Percentiles rank a stretch among this genome's conserved stretches.
These are phyloP conservation scores for Yoshiicerus persimilis DNA, from an alignment of 1,140 invertebrate genomes.

Conservation along the genomic window DNA sequence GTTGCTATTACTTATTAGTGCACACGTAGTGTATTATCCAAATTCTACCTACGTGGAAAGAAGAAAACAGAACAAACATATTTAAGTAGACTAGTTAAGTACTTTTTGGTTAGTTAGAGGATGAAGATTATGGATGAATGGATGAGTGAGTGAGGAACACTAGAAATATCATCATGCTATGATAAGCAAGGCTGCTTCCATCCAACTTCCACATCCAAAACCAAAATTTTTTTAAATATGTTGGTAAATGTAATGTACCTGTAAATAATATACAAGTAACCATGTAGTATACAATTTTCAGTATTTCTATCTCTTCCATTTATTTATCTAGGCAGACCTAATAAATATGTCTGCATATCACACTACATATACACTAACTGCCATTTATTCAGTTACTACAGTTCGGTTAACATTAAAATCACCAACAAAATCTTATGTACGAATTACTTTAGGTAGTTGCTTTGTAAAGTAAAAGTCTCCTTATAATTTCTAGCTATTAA, in stretches of 20 bases:
- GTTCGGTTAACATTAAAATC: neutral
- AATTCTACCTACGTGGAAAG: neutral
- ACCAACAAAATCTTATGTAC: neutral
- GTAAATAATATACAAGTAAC: neutral
- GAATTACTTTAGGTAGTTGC: neutral
- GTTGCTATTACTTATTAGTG: neutral
- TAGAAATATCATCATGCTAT: neutral
- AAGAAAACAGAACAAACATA: neutral
- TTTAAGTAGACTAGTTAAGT: neutral
- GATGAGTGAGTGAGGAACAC: neutral
- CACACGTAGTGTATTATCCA: neutral
- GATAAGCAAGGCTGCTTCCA: neutral
- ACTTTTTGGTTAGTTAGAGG: neutral
- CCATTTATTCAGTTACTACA: neutral
- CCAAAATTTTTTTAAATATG: neutral
- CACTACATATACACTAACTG: no score
- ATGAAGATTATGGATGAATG: neutral
- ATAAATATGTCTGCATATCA: neutral
- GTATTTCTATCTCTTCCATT: no score
- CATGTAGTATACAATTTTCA: neutral
- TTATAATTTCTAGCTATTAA: neutral
- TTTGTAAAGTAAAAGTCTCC: neutral
- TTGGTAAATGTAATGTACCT: neutral
- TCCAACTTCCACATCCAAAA: neutral
- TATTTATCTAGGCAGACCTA: neutral